Evolutionary conservation across 2,888 invertebrate genomes (phyloP).

Genomic region (Cyrtodaria siliqua): DNA sequence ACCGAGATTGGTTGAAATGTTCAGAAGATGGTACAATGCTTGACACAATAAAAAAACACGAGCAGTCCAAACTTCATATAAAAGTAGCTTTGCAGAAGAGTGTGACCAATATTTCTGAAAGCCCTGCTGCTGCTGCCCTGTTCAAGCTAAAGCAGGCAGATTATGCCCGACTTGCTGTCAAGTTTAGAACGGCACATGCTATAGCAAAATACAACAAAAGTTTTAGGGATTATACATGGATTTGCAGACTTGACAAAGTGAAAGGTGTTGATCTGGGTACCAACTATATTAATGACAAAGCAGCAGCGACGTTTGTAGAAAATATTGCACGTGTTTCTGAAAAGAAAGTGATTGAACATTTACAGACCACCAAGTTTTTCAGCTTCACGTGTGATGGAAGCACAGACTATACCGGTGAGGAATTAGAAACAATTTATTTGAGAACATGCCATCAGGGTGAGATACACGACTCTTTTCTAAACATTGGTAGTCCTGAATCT

Average conservation of each 20-base stretch:
- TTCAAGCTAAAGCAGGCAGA: no score
- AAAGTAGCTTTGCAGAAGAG: no score
- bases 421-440: conserved; percentile 19
- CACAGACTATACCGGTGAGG: conserved; percentile 21
- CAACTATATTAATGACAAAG: conserved; percentile 17
- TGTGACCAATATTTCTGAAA: no score
- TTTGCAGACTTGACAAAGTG: conserved; percentile 11
- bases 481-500: conserved; percentile 25
- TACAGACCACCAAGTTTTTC: conserved; percentile 16
- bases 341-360: conserved; percentile 15
- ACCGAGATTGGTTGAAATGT: no score
- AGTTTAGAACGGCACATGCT: no score
- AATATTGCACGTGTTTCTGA: conserved; percentile 17
- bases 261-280: conserved; percentile 28
- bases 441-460: conserved; percentile 24
- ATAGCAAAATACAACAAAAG: no score
- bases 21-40: no score
- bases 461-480: conserved; percentile 13
- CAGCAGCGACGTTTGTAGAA: conserved; percentile 8
- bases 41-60: no score
- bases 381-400: conserved; percentile 25
- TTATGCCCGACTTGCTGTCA: no score
- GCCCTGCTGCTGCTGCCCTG: no score
- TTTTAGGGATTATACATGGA: no score
- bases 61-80: no score